These are phyloP conservation scores for Heliconius ethilla DNA, from an alignment of 2,888 invertebrate species.

Conservation along the genomic window DNA sequence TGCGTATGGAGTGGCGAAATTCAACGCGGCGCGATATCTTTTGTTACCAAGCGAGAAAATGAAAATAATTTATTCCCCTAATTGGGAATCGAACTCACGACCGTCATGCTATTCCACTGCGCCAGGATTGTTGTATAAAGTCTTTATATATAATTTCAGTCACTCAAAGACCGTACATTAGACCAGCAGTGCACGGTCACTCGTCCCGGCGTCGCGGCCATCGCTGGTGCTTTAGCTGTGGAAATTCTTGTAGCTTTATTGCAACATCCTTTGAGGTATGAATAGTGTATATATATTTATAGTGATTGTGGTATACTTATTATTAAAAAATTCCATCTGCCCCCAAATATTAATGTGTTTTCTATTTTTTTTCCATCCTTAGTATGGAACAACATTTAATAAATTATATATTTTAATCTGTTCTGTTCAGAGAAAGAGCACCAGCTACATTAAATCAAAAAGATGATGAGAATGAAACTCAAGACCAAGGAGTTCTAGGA, in stretches of 20 bases:
- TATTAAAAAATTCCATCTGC: no score
- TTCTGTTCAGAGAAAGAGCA: slow-evolving; percentile 81
- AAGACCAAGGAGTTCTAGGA: slow-evolving; percentile 86
- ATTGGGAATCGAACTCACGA: neutral
- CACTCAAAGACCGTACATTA: slow-evolving; percentile 92
- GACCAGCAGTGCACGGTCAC: slow-evolving; percentile 99
- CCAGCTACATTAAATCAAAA: slow-evolving; percentile 84
- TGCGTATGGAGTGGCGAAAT: no score
- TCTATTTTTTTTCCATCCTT: neutral
- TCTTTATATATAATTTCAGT: slow-evolving; percentile 78
- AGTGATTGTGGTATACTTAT: neutral
- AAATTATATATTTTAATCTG: slow-evolving; percentile 1
- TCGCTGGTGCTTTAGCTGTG: slow-evolving; percentile 94
- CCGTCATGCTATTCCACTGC: neutral
- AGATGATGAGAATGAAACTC: slow-evolving; percentile 54
- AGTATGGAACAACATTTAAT: neutral
- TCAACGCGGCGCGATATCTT: no score
- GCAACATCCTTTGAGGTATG: slow-evolving; percentile 90
- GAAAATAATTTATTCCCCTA: neutral
- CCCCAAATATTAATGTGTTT: no score
- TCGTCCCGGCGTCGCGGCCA: slow-evolving; percentile 94
- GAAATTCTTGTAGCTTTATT: slow-evolving; percentile 93
- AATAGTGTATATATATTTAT: slow-evolving; percentile 40
- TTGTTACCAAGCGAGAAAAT: neutral
- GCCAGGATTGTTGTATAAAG: slow-evolving; percentile 31